These are phyloP conservation scores for Lycaena phlaeas DNA, from an alignment of 2,888 invertebrate genomes.

Conservation along the genomic window DNA sequence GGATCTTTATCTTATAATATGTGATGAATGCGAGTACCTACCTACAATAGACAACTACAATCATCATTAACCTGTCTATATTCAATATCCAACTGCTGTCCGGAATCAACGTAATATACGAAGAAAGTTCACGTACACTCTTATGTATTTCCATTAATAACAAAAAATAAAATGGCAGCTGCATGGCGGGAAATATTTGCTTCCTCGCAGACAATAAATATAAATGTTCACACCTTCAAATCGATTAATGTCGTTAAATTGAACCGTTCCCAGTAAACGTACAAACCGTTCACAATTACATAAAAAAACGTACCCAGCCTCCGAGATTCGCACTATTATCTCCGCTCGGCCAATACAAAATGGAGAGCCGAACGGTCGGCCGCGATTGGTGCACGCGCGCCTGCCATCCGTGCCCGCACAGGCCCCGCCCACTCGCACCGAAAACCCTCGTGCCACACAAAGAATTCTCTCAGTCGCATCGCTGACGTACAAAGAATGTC, in stretches of 20 bases:
- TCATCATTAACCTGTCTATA: no score
- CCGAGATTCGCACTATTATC: constrained; percentile 69
- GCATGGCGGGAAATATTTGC: constrained; percentile 18
- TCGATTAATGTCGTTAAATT: constrained; percentile 38
- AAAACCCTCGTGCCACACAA: constrained; percentile 42
- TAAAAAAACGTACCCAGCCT: constrained; percentile 62
- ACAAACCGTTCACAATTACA: constrained; percentile 31
- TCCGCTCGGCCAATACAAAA: constrained; percentile 51
- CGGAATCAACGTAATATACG: no score
- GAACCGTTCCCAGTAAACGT: constrained; percentile 6
- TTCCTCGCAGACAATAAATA: constrained; percentile 26
- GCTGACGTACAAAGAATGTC: constrained; percentile 34
- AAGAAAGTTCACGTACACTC: neutral
- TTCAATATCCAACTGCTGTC: no score
- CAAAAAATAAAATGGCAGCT: constrained; percentile 7
- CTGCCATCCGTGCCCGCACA: constrained; percentile 60
- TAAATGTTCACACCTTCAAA: constrained; percentile 51
- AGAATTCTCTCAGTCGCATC: constrained; percentile 39
- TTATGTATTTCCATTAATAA: no score
- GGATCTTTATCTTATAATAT: no score
- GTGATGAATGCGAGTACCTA: no score
- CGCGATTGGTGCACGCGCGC: constrained; percentile 38
- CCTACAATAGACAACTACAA: no score
- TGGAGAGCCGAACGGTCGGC: constrained; percentile 24
- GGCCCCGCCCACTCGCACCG: constrained; percentile 62